These are phyloP conservation scores for Salticus scenicus DNA, from an alignment of 2,888 invertebrate genomes.

Conservation along the genomic window DNA sequence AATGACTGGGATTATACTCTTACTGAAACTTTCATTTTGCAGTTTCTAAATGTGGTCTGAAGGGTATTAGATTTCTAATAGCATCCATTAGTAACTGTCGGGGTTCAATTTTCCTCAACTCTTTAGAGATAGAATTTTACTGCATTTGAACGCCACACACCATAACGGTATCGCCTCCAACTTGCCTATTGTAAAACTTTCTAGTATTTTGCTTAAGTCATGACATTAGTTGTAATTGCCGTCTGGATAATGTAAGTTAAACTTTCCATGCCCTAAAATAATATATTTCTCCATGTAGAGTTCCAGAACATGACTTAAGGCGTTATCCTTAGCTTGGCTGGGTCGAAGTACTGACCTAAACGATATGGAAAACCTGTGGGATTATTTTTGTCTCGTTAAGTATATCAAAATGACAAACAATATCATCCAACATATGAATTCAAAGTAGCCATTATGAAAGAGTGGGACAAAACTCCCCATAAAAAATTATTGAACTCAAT, in stretches of 20 bases:
- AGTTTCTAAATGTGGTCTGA: background rate
- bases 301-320: background rate
- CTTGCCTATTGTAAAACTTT: background rate
- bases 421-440: too few relatives aligned
- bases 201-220: background rate
- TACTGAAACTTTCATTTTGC: background rate
- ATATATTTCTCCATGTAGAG: background rate
- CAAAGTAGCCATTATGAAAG: too few relatives aligned
- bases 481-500: too few relatives aligned
- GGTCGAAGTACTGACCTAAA: too few relatives aligned
- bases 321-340: too few relatives aligned
- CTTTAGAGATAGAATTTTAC: background rate
- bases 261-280: background rate
- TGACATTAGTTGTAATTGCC: background rate
- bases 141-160: background rate
- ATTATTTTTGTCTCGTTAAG: too few relatives aligned
- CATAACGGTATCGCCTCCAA: background rate
- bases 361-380: too few relatives aligned
- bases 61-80: background rate
- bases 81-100: background rate
- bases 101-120: background rate
- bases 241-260: background rate
- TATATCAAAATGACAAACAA: too few relatives aligned
- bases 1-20: background rate
- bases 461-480: too few relatives aligned